Conservation (phyloP, 2,113 vertebrate species). For the Mustela nigripes region DNA sequence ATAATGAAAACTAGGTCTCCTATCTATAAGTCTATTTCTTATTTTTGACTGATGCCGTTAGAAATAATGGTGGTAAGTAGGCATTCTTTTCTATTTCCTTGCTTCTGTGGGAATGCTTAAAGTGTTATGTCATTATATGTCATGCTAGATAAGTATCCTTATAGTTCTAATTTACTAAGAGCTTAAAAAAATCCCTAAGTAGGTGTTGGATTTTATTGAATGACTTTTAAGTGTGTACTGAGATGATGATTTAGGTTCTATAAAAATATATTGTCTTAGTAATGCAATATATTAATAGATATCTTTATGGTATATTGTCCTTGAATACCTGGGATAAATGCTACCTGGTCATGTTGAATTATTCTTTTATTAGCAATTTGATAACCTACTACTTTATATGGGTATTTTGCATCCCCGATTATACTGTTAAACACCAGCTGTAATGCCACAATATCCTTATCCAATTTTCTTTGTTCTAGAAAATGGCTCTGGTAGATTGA, state of each 20-base stretch:
- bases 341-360: constrained; percentile 68
- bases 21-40: neutral
- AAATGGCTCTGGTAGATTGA: constrained; percentile 58
- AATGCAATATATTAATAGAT: constrained; percentile 73
- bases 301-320: constrained; percentile 69
- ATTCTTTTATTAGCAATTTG: constrained; percentile 79
- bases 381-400: constrained; percentile 71
- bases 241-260: constrained; percentile 74
- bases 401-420: constrained; percentile 66
- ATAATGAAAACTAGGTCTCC: neutral
- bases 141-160: constrained; percentile 25
- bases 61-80: constrained; percentile 20
- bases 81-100: neutral
- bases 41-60: neutral
- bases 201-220: constrained; percentile 68
- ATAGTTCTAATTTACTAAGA: constrained; percentile 74
- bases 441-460: constrained; percentile 66
- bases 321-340: constrained; percentile 71
- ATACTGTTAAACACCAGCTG: constrained; percentile 50
- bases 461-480: constrained; percentile 75
- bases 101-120: neutral
- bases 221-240: constrained; percentile 71
- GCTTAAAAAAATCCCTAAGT: constrained; percentile 13
- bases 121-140: constrained; percentile 6
- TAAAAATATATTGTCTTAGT: constrained; percentile 78